Evolutionary conservation across 1,140 invertebrate genomes (phyloP).

Genomic region (Sinonovacula constricta): DNA sequence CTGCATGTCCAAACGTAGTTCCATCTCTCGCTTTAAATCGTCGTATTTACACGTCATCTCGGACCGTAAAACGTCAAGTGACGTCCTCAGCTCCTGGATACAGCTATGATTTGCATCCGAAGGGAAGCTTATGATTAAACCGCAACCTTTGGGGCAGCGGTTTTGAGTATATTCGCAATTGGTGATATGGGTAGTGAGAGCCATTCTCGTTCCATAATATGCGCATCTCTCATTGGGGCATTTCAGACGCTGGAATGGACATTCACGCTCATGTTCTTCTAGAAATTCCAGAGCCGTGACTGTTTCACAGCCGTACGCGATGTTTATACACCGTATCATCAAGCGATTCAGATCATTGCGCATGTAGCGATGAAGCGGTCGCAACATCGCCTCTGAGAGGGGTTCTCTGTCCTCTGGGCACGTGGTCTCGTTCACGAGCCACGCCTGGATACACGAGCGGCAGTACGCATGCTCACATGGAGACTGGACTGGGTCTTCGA

Average conservation of each 20-base stretch:
- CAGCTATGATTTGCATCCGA: conserved; percentile 68
- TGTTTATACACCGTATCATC: conserved; percentile 62
- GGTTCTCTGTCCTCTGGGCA: conserved; percentile 71
- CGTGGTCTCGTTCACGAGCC: conserved; percentile 67
- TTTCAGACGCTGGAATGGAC: conserved; percentile 50
- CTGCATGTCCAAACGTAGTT: conserved; percentile 70
- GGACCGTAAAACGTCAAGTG: conserved; percentile 65
- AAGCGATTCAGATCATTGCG: conserved; percentile 69
- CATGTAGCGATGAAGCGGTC: conserved; percentile 71
- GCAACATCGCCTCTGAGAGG: conserved; percentile 52
- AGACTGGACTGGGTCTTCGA: conserved; percentile 72
- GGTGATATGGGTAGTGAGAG: conserved; percentile 50
- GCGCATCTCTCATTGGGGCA: conserved; percentile 67
- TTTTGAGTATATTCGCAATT: conserved; percentile 55
- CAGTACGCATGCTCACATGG: conserved; percentile 74
- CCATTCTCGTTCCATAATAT: conserved; percentile 36
- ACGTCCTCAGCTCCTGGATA: conserved; percentile 66
- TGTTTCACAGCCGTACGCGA: conserved; percentile 56
- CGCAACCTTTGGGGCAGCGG: conserved; percentile 67
- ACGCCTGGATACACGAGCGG: conserved; percentile 64
- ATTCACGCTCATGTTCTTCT: conserved; percentile 59
- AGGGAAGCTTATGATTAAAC: conserved; percentile 51
- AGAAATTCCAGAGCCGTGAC: conserved; percentile 60
- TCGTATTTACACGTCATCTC: conserved; percentile 70
- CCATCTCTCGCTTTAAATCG: conserved; percentile 68